Base-by-base conservation (phyloP, 2,113 vertebrate species). In the Caranx melampygus region DNA sequence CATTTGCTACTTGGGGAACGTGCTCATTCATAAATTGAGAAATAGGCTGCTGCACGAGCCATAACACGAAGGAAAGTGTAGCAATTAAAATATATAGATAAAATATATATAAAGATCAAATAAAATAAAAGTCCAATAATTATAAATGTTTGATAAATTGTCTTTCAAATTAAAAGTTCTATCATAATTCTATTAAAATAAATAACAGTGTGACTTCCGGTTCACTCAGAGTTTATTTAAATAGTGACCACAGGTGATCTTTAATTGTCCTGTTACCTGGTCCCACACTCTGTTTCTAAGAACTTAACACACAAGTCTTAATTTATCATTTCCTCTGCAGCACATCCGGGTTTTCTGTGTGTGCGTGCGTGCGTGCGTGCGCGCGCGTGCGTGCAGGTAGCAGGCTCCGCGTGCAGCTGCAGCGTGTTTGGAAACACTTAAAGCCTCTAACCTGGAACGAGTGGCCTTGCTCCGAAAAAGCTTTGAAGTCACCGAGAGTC, bases 351-450 rank as follows among this genome's bases (percentile, higher is more conserved):
- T 35, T 72, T n/a, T 16, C 13, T 31, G 40, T 54, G 33, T 34
- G 26, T 16, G 42, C 16, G 10, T 12, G 58, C 37, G 13, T 42
- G 34, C 16, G 58, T 8, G 26, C 13, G 21, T 31, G n/a, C 6
- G 65, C 31, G 44, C 4, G 52, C 6, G 69, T 33, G 42, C 2
- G 68, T 34, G 85, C 84, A 87, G 47, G 77, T 64, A 71, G 81
- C 81, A 79, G n/a, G 47, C 35, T 88, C 84, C 69, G 60, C 60
- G 82, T 72, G 88, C 83, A 91, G 45, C 87, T 86, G 87, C 86
- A 15, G 72, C 70, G 87, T 66, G 88, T 91, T 92, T 91, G 90
- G 87, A 92, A 91, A 92, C 93, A 91, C 85, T 93, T 92, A 88
- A 68, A 89, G 82, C 75, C 79, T 71, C 86, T 74, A 88, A 90